Evolutionary conservation across 2,797 vertebrate species (phyloP).

Genomic region (Bovichtus diacanthus): DNA sequence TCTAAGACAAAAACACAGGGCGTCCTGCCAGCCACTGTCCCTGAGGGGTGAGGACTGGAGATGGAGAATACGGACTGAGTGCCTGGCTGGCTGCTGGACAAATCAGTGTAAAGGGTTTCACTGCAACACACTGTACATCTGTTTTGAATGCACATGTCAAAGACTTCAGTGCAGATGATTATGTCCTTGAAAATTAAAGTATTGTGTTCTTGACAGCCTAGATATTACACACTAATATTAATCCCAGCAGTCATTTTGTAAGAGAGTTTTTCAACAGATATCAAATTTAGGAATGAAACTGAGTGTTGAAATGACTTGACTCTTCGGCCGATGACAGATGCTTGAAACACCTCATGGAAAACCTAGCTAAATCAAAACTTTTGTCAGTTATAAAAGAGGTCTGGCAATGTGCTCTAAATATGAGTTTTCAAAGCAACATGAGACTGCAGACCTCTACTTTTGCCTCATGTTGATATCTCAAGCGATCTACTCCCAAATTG

Average conservation of each 20-base stretch:
- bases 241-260: conserved; percentile 19
- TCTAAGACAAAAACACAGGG: conserved; percentile 80
- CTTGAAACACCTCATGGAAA: conserved; percentile 67
- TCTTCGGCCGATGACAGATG: conserved; percentile 48
- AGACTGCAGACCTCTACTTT: conserved; percentile 49
- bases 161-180: conserved; percentile 36
- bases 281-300: conserved; percentile 42
- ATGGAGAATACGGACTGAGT: conserved; percentile 56
- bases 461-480: conserved; percentile 51
- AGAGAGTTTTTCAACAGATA: conserved; percentile 37
- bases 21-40: conserved; percentile 74
- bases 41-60: conserved; percentile 61
- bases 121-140: conserved; percentile 46
- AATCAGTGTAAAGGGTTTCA: conserved; percentile 17
- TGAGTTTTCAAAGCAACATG: conserved; percentile 44
- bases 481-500: conserved; percentile 41
- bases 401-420: conserved; percentile 37
- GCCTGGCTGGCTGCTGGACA: conserved; percentile 59
- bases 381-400: conserved; percentile 53
- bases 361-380: conserved; percentile 57
- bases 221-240: conserved; percentile 15
- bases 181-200: conserved; percentile 23
- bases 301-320: conserved; percentile 45
- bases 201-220: conserved; percentile 12
- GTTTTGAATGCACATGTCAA: conserved; percentile 51